phyloP scores from a whole-genome alignment of 1,140 invertebrate genomes.

The Metaphire vulgaris region DNA sequence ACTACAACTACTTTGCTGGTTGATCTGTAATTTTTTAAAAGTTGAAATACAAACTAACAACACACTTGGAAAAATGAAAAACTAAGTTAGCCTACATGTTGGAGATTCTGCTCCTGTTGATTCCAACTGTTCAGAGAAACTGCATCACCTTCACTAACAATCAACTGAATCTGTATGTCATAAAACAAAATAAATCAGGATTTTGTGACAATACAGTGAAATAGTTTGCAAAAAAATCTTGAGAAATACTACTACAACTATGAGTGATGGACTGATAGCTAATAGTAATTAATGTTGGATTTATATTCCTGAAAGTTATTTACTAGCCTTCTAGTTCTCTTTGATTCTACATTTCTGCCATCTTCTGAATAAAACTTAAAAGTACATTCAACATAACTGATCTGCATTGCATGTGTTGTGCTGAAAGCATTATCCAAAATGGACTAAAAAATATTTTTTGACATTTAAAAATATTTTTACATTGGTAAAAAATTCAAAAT shows the following conservation, averaged over 20 bases:
- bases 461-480: constrained; percentile 8
- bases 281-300: too few relatives aligned
- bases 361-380: too few relatives aligned
- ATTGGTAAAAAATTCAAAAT: not conserved
- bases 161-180: constrained; percentile 66
- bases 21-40: too few relatives aligned
- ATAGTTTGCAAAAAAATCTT: too few relatives aligned
- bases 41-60: too few relatives aligned
- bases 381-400: not conserved
- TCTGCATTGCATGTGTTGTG: not conserved
- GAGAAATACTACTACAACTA: too few relatives aligned
- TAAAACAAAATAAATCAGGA: not conserved
- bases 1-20: too few relatives aligned
- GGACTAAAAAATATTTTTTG: constrained; percentile 27
- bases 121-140: constrained; percentile 76
- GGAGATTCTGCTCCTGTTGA: constrained; percentile 69
- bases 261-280: too few relatives aligned
- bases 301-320: too few relatives aligned
- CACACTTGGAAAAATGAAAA: too few relatives aligned
- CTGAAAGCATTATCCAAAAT: not conserved
- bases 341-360: too few relatives aligned
- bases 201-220: not conserved
- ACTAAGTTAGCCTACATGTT: constrained; percentile 20
- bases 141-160: constrained; percentile 71
- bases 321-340: too few relatives aligned